Percentiles rank a stretch among this genome's conserved stretches.
These are phyloP conservation scores for Sphaeridia pumilis DNA, from an alignment of 2,888 invertebrate species.

Conservation along the genomic window DNA sequence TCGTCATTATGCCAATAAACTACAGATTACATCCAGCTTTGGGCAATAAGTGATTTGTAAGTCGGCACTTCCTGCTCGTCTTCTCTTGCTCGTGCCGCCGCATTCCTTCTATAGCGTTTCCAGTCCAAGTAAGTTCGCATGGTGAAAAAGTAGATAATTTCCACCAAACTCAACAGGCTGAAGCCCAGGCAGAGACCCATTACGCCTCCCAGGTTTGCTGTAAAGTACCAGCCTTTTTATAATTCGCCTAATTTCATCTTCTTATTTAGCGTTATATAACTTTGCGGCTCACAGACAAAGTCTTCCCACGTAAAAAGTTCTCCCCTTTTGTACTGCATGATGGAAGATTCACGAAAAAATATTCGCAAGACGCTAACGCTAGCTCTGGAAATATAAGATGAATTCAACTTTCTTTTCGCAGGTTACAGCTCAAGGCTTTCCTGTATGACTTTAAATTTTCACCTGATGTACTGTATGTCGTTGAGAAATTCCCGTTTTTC, in stretches of 20 bases:
- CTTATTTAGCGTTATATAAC: not conserved
- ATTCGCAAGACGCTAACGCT: constrained; percentile 31
- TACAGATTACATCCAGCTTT: too few species aligned
- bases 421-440: not conserved
- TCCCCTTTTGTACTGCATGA: constrained; percentile 36
- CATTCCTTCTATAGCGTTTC: not conserved
- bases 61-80: too few species aligned
- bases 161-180: constrained; percentile 27
- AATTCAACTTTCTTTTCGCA: not conserved
- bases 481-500: constrained; percentile 26
- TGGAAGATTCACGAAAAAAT: constrained; percentile 33
- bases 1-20: too few species aligned
- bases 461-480: constrained; percentile 32
- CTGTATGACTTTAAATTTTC: not conserved
- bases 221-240: too few species aligned
- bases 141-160: constrained; percentile 35
- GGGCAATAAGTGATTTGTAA: too few species aligned
- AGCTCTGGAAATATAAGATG: constrained; percentile 16
- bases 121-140: constrained; percentile 25
- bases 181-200: constrained; percentile 33
- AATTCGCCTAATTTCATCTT: not conserved
- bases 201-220: constrained; percentile 33
- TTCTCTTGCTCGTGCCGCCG: too few species aligned
- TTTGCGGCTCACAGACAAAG: constrained; percentile 28
- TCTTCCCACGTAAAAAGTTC: constrained; percentile 35